Percentiles rank a stretch among this genome's conserved stretches.
phyloP scores from a whole-genome alignment of 2,797 vertebrate genomes.

The Benthosema pterotum region DNA sequence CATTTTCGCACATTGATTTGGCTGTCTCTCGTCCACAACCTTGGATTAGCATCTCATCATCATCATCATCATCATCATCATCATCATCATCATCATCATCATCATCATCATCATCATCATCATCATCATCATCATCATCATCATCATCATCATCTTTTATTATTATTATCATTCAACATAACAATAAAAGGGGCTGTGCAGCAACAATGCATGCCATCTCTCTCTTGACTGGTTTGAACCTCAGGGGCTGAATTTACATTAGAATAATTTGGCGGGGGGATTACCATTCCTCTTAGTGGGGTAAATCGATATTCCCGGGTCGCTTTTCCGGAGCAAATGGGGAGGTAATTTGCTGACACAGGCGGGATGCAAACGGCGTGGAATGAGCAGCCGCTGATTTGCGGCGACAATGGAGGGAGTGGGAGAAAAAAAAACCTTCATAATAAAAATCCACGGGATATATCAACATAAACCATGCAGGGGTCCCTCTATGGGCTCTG shows the following conservation, averaged over 20 bases:
- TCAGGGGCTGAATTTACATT: conserved; percentile 52
- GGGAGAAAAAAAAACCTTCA: conserved; percentile 37
- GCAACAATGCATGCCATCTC: conserved; percentile 34
- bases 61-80: too few relatives aligned
- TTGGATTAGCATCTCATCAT: too few relatives aligned
- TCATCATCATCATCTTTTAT: too few relatives aligned
- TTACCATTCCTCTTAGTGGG: conserved; percentile 50
- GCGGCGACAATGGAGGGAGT: conserved; percentile 12
- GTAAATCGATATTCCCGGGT: conserved; percentile 48
- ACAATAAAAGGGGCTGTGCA: conserved; percentile 16
- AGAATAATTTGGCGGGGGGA: conserved; percentile 55
- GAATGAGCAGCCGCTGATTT: conserved; percentile 50
- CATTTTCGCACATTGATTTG: too few relatives aligned
- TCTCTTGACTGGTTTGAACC: conserved; percentile 60
- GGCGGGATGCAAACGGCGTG: conserved; percentile 48
- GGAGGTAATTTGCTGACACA: conserved; percentile 60
- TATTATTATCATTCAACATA: conserved; percentile 12
- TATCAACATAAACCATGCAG: conserved; percentile 32
- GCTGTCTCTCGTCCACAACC: too few relatives aligned
- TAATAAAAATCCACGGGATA: conserved; percentile 36
- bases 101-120: too few relatives aligned
- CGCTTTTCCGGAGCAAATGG: conserved; percentile 52
- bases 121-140: too few relatives aligned
- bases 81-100: too few relatives aligned
- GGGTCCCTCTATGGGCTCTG: conserved; percentile 26